phyloP scores from a whole-genome alignment of 2,888 invertebrate species.

The Scrobipalpa atriplicella region DNA sequence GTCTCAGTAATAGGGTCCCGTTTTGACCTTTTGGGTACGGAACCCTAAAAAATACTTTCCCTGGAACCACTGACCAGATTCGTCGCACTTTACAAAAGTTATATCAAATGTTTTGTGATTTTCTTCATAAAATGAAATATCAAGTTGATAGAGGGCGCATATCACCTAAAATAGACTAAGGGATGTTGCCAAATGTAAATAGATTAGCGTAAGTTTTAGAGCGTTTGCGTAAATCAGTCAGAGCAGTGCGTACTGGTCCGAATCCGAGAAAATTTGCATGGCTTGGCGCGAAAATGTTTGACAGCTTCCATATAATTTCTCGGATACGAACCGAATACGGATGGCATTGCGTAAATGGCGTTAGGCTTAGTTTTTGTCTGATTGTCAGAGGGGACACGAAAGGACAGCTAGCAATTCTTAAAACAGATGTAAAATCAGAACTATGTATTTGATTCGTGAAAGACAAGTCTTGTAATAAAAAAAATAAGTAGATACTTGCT shows the following conservation, averaged over 20 bases:
- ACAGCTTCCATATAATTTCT: too few species aligned
- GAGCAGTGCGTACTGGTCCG: too few species aligned
- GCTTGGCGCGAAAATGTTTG: too few species aligned
- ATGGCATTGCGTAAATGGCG: too few species aligned
- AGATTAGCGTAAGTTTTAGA: constrained; percentile 43
- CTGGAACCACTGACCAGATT: too few species aligned
- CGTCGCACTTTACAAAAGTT: constrained; percentile 23
- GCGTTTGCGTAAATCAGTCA: too few species aligned
- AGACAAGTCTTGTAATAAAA: background rate
- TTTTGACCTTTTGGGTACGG: too few species aligned
- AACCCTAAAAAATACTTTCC: too few species aligned
- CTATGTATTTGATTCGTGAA: background rate
- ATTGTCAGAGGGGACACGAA: constrained; percentile 57
- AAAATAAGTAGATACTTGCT: background rate
- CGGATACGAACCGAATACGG: too few species aligned
- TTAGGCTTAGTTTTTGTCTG: constrained; percentile 55
- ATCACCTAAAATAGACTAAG: constrained; percentile 77
- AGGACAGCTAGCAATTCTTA: constrained; percentile 3
- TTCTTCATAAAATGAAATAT: constrained; percentile 57
- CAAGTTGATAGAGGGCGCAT: constrained; percentile 66
- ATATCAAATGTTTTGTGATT: constrained; percentile 67
- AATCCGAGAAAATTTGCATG: too few species aligned
- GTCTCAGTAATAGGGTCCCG: too few species aligned
- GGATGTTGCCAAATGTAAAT: constrained; percentile 79
- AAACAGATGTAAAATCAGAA: background rate